phyloP scores from a whole-genome alignment of 2,113 vertebrate species.

The Sclerurus mexicanus region DNA sequence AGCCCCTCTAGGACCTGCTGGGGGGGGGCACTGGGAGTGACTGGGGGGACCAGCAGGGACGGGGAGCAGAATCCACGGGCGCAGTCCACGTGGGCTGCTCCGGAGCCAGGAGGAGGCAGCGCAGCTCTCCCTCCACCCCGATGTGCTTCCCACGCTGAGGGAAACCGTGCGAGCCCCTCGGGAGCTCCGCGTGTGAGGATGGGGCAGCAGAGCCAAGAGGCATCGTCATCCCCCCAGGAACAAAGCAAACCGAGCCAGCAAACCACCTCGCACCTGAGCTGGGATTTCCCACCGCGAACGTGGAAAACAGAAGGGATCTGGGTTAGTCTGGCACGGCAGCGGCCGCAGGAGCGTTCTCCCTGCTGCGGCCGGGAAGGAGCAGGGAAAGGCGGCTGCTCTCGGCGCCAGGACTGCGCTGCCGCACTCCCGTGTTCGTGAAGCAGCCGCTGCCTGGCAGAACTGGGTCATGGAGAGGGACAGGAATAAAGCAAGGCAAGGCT shows the following conservation, averaged over 20 bases:
- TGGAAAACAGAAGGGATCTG: accelerated
- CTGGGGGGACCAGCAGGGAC: background rate
- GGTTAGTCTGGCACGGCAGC: accelerated
- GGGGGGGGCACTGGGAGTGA: background rate
- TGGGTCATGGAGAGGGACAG: background rate
- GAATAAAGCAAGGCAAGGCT: background rate
- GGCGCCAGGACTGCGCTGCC: background rate
- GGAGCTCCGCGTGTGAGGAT: accelerated
- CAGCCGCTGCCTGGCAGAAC: background rate
- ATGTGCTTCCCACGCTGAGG: accelerated
- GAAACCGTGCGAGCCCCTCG: accelerated
- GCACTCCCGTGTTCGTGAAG: accelerated
- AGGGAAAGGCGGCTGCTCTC: background rate
- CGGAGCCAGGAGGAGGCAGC: accelerated
- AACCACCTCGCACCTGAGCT: accelerated
- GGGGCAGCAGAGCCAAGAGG: background rate
- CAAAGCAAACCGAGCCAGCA: accelerated
- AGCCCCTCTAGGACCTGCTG: background rate
- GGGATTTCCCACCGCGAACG: background rate
- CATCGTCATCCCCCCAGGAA: accelerated
- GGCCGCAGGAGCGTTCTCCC: accelerated
- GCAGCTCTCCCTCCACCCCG: accelerated
- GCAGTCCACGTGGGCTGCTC: accelerated
- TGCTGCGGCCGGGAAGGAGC: background rate
- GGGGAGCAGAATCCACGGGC: background rate